Conservation (phyloP, 2,113 vertebrate species). For the Odocoileus virginianus region DNA sequence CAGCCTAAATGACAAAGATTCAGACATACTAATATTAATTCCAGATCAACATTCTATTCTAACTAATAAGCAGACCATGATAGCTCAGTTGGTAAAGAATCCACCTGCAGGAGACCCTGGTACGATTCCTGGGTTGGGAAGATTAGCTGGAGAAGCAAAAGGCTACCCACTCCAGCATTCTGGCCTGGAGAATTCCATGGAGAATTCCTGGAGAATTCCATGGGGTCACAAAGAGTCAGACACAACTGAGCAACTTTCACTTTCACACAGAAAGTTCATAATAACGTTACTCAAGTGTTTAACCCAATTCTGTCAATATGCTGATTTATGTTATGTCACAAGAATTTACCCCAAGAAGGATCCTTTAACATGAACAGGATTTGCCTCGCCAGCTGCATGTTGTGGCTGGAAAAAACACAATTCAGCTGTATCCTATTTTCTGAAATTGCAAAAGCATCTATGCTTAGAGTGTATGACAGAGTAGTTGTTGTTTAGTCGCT, state of each 20-base stretch:
- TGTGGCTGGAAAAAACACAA: not conserved
- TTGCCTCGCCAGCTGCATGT: not conserved
- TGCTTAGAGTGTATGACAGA: not conserved
- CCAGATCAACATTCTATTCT: not conserved
- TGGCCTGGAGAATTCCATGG: not conserved
- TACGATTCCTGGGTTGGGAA: not conserved
- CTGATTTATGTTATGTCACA: not conserved
- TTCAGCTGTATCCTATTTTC: not conserved
- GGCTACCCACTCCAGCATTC: not conserved
- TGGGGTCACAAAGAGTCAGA: not conserved
- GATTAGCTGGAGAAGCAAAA: not conserved
- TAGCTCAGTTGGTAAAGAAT: not conserved
- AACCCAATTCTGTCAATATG: not conserved
- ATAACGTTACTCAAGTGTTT: not conserved
- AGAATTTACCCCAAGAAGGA: not conserved
- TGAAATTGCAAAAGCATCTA: not conserved
- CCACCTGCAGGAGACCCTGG: not conserved
- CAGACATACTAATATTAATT: not conserved
- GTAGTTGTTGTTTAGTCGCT: not conserved
- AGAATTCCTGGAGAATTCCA: not conserved
- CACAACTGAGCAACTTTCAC: not conserved
- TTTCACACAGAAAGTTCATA: not conserved
- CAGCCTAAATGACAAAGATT: not conserved
- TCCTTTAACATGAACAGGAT: not conserved
- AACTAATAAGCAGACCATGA: not conserved